Evolutionary conservation across 2,113 vertebrate species (phyloP).

Genomic region (Mixornis gularis): DNA sequence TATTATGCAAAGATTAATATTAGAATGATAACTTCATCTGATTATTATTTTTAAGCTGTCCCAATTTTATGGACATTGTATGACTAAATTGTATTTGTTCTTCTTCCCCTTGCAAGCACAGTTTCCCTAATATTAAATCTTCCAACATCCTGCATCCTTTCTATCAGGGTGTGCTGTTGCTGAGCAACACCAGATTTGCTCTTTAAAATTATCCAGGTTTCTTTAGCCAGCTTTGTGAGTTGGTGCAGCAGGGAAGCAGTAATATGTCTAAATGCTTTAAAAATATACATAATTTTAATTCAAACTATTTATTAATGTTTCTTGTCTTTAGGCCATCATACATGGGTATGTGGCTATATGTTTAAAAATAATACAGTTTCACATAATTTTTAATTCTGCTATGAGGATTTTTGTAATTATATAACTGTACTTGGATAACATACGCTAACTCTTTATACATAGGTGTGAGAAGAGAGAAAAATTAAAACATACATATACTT

Average conservation of each 20-base stretch:
- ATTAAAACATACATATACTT: neutral
- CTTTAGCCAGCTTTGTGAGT: conserved; percentile 60
- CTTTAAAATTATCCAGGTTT: conserved; percentile 68
- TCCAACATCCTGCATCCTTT: conserved; percentile 60
- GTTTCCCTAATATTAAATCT: conserved; percentile 66
- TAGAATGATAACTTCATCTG: conserved; percentile 24
- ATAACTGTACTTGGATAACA: conserved; percentile 23
- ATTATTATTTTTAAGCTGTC: conserved; percentile 48
- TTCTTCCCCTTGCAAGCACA: conserved; percentile 38
- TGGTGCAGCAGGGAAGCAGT: conserved; percentile 37
- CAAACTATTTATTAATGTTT: conserved; percentile 7
- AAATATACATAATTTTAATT: neutral
- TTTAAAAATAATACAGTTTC: neutral
- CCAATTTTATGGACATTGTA: conserved; percentile 10
- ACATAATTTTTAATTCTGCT: neutral
- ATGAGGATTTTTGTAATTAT: conserved; percentile 6
- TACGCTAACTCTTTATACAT: neutral
- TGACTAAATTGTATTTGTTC: conserved; percentile 55
- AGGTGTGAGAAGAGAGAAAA: neutral
- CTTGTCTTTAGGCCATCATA: neutral
- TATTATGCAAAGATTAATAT: conserved; percentile 41
- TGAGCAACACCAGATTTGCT: conserved; percentile 72
- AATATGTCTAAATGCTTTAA: conserved; percentile 30
- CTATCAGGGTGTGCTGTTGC: conserved; percentile 71
- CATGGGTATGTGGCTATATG: neutral